Evolutionary conservation across 2,888 invertebrate genomes (phyloP).

Genomic region (Diadegma fenestrale): DNA sequence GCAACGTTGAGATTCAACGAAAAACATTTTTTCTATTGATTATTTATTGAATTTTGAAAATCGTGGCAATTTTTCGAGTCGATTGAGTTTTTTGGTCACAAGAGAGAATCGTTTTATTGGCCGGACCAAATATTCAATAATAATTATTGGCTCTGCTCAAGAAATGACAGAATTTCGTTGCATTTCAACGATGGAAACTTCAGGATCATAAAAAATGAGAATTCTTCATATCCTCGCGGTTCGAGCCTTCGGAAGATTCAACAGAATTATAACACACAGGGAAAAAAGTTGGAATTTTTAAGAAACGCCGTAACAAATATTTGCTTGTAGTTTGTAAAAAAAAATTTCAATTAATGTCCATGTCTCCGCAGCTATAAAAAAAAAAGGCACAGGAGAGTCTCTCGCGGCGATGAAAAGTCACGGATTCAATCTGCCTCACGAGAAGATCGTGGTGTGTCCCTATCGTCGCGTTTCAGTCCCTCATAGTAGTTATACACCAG

Average conservation of each 20-base stretch:
- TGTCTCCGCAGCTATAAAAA: constrained; percentile 8
- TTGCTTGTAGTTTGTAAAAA: constrained; percentile 3
- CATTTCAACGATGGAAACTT: too few species aligned
- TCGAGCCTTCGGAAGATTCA: neutral
- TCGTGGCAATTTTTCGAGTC: too few species aligned
- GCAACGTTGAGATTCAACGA: too few species aligned
- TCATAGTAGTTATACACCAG: constrained; percentile 30
- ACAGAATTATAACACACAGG: neutral
- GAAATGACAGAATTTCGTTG: too few species aligned
- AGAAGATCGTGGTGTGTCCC: constrained; percentile 33
- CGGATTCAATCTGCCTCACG: constrained; percentile 70
- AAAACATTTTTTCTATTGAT: too few species aligned
- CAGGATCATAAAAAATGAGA: too few species aligned
- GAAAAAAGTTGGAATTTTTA: neutral
- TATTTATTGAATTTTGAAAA: too few species aligned
- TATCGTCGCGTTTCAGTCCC: constrained; percentile 45
- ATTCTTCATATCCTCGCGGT: too few species aligned
- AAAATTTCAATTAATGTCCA: constrained; percentile 30
- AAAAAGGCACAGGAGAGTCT: constrained; percentile 49
- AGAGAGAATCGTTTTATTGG: too few species aligned
- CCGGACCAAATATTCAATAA: too few species aligned
- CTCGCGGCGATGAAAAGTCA: constrained; percentile 69
- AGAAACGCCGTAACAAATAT: neutral
- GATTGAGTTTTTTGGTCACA: too few species aligned
- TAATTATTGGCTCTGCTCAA: too few species aligned